phyloP scores from a whole-genome alignment of 2,797 vertebrate species.

The Argentina silus region DNA sequence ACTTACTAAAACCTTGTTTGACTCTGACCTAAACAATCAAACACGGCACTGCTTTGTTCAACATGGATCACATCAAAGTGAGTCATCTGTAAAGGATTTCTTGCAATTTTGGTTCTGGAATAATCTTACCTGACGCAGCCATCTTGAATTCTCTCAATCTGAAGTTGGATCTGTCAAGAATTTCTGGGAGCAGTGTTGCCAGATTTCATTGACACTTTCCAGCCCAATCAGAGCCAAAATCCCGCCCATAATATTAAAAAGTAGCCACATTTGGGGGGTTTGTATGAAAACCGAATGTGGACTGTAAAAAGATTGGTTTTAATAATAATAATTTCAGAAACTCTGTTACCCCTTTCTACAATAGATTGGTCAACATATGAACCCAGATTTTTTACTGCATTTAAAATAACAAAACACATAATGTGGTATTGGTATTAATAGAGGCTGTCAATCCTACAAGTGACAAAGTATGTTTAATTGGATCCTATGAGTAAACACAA shows the following conservation, averaged over 20 bases:
- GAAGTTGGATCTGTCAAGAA: slow-evolving; percentile 80
- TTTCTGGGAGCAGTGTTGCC: slow-evolving; percentile 74
- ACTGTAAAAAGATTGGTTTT: too few relatives aligned
- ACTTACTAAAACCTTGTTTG: neutral
- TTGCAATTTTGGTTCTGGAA: slow-evolving; percentile 53
- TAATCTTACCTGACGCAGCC: slow-evolving; percentile 82
- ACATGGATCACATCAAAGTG: neutral
- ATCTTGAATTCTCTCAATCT: slow-evolving; percentile 83
- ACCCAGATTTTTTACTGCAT: too few relatives aligned
- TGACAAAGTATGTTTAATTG: too few relatives aligned
- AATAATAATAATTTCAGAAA: too few relatives aligned
- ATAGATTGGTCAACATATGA: too few relatives aligned
- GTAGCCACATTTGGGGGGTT: slow-evolving; percentile 35
- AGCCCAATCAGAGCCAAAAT: too few relatives aligned
- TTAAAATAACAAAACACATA: too few relatives aligned
- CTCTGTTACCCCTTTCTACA: too few relatives aligned
- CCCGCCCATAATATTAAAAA: slow-evolving; percentile 64
- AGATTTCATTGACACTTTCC: slow-evolving; percentile 14
- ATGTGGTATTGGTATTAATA: too few relatives aligned
- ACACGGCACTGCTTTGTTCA: neutral
- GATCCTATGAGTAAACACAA: too few relatives aligned
- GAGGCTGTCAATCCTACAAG: too few relatives aligned
- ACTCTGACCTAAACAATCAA: neutral
- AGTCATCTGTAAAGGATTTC: neutral
- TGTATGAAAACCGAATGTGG: too few relatives aligned